Conservation (phyloP, 2,888 invertebrate species). For the Heliconius erato region DNA sequence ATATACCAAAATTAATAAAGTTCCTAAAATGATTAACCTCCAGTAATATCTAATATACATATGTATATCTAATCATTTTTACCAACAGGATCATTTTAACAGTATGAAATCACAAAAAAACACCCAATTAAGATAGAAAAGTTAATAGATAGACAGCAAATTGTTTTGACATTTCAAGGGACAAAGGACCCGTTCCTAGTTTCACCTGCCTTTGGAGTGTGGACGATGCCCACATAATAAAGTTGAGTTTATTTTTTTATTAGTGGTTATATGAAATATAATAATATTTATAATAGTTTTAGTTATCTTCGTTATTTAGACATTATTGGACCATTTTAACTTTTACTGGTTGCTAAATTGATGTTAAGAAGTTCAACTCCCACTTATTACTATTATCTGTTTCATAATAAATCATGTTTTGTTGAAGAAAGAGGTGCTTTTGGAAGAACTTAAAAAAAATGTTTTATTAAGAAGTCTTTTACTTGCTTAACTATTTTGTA, state of each 20-base stretch:
- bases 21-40: too few species aligned
- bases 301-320: neutral
- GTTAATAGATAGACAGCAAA: constrained; percentile 42
- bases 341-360: too few species aligned
- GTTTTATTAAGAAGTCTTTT: too few species aligned
- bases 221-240: constrained; percentile 42
- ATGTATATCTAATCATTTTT: neutral
- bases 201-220: constrained; percentile 39
- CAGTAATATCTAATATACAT: neutral
- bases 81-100: neutral
- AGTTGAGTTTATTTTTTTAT: constrained; percentile 5
- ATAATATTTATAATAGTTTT: constrained; percentile 1
- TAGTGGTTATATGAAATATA: neutral
- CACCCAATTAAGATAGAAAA: constrained; percentile 31
- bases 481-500: too few species aligned
- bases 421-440: too few species aligned
- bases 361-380: too few species aligned
- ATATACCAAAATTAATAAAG: too few species aligned
- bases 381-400: too few species aligned
- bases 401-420: too few species aligned
- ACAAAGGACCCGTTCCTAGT: constrained; percentile 45
- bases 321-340: too few species aligned
- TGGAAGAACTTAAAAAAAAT: too few species aligned
- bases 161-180: constrained; percentile 45
- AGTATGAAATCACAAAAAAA: constrained; percentile 16